Base-by-base conservation (phyloP, 2,113 vertebrate genomes). In the Nothobranchius kuhntae region DNA sequence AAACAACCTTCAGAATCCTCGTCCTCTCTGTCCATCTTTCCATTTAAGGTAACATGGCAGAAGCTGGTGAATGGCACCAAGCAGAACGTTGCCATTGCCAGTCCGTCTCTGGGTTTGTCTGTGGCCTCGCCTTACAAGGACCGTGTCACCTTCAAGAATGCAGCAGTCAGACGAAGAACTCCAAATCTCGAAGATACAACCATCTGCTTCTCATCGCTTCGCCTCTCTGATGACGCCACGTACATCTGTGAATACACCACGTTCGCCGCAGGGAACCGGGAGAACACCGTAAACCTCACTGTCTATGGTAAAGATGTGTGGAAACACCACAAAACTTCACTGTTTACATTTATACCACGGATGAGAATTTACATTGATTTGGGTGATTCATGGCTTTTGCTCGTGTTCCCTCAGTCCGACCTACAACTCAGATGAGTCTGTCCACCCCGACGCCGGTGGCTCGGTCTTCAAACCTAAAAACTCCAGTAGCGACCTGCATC, bases 171-270 rank as follows among this genome's bases (percentile, higher is more conserved):
- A 1, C 94, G 96, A 0, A 94, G 94, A 30, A 95, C 94, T 63
- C 95, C 96, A 0, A 95, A 91, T 50, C 92, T 95, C 59, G 95
- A 92, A 3, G 98, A 99, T 24, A 98, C 96, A 46, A 98, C 96
- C 86, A 96, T 99, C 73, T 91, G 92, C 70, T 94, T 99, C 50
- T 95, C 92, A 12, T 87, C 82, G 24, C 92, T 99, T 7, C 94
- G 95, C 87, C 90, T 99, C 65, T 89, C 94, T 0, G 98, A 99
- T 13, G 97, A 99, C 64, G 95, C 95, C 0, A 90, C 94, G 13
- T 99, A 99, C 92, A 99, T 99, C 91, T 99, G 98, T 68, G 98
- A 99, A 91, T 98, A 98, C 77, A 96, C 98, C 14, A 99, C 97
- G 2, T 99, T 99, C 88, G 97, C 98, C 0, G 93, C 95, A 0